Base-by-base conservation (phyloP, 2,797 vertebrate genomes). In the Morus bassanus region DNA sequence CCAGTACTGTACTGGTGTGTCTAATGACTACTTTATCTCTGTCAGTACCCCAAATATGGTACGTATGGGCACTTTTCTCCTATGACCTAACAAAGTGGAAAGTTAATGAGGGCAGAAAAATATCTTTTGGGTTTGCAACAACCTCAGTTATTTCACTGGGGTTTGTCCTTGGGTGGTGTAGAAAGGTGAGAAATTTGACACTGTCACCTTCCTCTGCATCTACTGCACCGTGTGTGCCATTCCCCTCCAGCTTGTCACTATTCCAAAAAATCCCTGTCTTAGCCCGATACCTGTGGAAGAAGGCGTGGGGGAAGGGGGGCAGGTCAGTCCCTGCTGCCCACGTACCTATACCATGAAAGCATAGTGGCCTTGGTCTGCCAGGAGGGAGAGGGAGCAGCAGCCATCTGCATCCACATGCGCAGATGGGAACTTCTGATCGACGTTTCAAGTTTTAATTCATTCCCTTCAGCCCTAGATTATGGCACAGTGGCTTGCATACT, bases 221-320 rank as follows among this genome's bases (percentile, higher is more conserved):
- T 1, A 0, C 43, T 67, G 70, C 33, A 65, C n/a, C 0, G 0
- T 0, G 1, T 4, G 2, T 8, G 51, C 13, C 5, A 3, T 61
- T 51, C 35, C 2, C 60, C 60, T 88, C 31, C 56, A 77, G 25
- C 39, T 35, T 85, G 56, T 51, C 4, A 1, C 75, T 74, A 0
- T 80, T 85, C 28, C 23, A 46, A 70, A 59, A 65, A 54, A 18
- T 21, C 61, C 18, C 15, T 69, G 27, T 75, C 59, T 60, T 3
- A 7, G 37, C 59, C 27, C 45, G 15, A 30, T n/a, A 43, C 23
- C 17, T 46, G 7, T 77, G n/a, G 57, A 57, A 64, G 37, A 56
- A 28, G 30, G 43, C 1, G 1, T 0, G 0, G 13, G 18, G 39
- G 0, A 39, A 0, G 11, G 17, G 0, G 31, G 53, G 30, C 43